Conservation (phyloP, 2,113 vertebrate genomes). For the Pheucticus melanocephalus region DNA sequence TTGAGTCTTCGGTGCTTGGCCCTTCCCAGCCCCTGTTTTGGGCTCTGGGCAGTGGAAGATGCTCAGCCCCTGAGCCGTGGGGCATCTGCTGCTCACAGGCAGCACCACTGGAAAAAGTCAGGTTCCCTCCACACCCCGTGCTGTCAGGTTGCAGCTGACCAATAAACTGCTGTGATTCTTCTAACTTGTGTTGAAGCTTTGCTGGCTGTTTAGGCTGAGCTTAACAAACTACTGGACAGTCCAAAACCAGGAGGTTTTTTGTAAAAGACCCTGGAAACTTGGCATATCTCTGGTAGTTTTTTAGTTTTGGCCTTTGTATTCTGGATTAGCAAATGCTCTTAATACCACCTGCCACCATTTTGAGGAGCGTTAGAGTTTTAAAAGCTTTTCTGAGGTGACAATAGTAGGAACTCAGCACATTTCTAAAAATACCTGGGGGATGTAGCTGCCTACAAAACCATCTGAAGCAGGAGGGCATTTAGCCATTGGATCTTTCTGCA, state of each 20-base stretch:
- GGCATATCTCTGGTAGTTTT: background rate
- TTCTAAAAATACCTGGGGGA: background rate
- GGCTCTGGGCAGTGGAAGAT: background rate
- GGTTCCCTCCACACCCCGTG: accelerated
- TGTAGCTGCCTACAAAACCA: background rate
- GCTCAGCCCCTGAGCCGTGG: accelerated
- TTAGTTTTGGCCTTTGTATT: background rate
- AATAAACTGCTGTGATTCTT: background rate
- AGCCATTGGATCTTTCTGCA: background rate
- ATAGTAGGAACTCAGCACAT: background rate
- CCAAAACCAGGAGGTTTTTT: background rate
- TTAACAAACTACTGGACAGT: background rate
- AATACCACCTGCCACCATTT: background rate
- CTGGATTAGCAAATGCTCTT: background rate
- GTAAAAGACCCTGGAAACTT: background rate
- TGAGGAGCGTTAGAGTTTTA: background rate
- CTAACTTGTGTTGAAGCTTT: background rate
- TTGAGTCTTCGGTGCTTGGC: background rate
- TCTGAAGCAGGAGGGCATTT: background rate
- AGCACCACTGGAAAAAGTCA: background rate
- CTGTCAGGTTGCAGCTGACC: background rate
- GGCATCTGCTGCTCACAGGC: accelerated
- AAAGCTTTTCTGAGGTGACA: background rate
- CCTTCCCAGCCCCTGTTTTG: background rate
- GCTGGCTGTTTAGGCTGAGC: background rate